A percentile compares a stretch with the other conserved stretches of the same genome.
These are phyloP conservation scores for Acromyrmex echinatior DNA, from an alignment of 1,140 invertebrate genomes.

Conservation along the genomic window DNA sequence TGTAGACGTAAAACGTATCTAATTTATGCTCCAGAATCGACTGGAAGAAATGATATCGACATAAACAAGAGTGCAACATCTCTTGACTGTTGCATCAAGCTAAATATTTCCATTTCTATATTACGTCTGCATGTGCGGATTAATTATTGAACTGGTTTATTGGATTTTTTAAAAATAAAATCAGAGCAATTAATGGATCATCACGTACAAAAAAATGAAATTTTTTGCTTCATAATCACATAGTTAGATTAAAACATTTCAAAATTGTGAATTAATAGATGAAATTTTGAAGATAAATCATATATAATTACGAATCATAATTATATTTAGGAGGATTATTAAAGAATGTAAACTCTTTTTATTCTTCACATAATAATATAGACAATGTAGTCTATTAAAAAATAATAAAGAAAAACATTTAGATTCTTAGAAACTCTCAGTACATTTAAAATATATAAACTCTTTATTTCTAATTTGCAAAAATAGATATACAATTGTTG, in stretches of 20 bases:
- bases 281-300: not conserved
- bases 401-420: not conserved
- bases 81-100: slow-evolving; percentile 75
- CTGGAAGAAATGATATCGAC: slow-evolving; percentile 22
- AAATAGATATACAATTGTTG: slow-evolving; percentile 77
- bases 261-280: not conserved
- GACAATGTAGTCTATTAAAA: not conserved
- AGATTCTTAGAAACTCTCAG: not conserved
- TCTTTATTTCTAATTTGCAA: slow-evolving; percentile 72
- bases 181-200: not conserved
- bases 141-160: slow-evolving; percentile 64
- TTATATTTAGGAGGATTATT: not conserved
- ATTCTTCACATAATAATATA: too few species aligned
- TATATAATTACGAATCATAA: slow-evolving; percentile 1
- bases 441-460: slow-evolving; percentile 45
- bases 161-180: slow-evolving; percentile 14
- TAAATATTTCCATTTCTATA: slow-evolving; percentile 66
- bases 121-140: slow-evolving; percentile 4
- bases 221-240: not conserved
- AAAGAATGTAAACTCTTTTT: not conserved
- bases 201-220: not conserved
- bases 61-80: slow-evolving; percentile 68
- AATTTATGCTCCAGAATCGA: not conserved
- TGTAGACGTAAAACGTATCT: slow-evolving; percentile 13
- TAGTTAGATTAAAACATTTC: not conserved